Evolutionary conservation across 2,797 vertebrate genomes (phyloP).

Genomic region (Phalloptychus januarius): DNA sequence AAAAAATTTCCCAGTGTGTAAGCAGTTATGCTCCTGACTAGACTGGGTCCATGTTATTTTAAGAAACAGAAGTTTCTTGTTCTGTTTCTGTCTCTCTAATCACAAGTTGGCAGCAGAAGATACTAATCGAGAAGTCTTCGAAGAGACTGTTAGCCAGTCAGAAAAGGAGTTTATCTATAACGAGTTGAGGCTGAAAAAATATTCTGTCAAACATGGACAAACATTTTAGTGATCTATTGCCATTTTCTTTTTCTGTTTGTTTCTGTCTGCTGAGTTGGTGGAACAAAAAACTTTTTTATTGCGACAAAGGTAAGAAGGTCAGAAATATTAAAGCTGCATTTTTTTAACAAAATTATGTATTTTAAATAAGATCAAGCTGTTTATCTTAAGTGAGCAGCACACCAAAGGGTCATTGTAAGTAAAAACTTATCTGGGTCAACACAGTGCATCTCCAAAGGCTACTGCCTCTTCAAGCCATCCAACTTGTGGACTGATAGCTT

Average conservation of each 20-base stretch:
- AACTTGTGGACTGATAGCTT: constrained; percentile 16
- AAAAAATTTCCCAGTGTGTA: background rate
- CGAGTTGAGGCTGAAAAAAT: background rate
- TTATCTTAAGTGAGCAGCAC: background rate
- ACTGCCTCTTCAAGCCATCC: background rate
- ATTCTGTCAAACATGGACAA: background rate
- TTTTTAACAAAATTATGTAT: background rate
- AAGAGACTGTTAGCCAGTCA: background rate
- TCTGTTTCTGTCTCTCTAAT: background rate
- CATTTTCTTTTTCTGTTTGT: background rate
- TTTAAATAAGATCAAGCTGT: background rate
- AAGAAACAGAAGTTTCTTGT: background rate
- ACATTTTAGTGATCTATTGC: background rate
- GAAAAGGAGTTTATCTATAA: background rate
- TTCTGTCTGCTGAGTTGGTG: background rate
- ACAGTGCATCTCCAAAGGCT: background rate
- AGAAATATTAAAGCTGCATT: no score
- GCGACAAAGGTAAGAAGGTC: background rate
- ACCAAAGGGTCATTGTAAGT: background rate
- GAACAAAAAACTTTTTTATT: background rate
- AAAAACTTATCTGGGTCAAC: background rate
- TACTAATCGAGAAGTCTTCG: background rate
- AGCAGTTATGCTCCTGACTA: no score
- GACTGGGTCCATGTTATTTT: background rate
- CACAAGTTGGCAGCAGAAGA: background rate